Conservation (phyloP, 2,113 vertebrate genomes). For the Lophura nycthemera region DNA sequence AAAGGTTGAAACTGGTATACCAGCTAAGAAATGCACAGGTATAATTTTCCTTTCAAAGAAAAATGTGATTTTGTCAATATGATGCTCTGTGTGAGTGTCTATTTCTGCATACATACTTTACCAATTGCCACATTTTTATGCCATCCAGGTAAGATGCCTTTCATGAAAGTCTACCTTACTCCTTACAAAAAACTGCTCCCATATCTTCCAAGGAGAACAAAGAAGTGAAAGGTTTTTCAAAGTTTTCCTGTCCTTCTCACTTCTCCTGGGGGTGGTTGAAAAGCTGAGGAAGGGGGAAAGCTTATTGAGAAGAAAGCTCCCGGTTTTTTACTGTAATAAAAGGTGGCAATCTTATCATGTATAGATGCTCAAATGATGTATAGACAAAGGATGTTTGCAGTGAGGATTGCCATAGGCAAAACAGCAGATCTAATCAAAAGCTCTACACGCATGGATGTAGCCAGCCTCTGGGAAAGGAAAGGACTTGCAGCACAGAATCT, state of each 20-base stretch:
- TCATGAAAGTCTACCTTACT: not conserved
- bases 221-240: conserved; percentile 67
- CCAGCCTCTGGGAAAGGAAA: conserved; percentile 70
- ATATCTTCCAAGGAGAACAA: conserved; percentile 62
- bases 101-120: not conserved
- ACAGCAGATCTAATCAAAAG: conserved; percentile 81
- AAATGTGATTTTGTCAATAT: not conserved
- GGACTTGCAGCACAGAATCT: conserved; percentile 34
- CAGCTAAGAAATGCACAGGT: not conserved
- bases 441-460: conserved; percentile 63
- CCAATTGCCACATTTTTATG: not conserved
- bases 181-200: conserved; percentile 39
- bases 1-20: not conserved
- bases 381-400: conserved; percentile 67
- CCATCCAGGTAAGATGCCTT: not conserved
- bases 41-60: not conserved
- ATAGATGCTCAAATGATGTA: conserved; percentile 63
- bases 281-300: conserved; percentile 62
- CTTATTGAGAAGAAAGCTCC: conserved; percentile 67
- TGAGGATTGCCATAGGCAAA: conserved; percentile 76
- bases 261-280: conserved; percentile 65
- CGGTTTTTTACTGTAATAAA: conserved; percentile 63
- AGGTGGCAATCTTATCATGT: conserved; percentile 58
- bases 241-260: conserved; percentile 63
- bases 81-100: not conserved